phyloP scores from a whole-genome alignment of 2,888 invertebrate species.

The Pachycephus smyrnensis region DNA sequence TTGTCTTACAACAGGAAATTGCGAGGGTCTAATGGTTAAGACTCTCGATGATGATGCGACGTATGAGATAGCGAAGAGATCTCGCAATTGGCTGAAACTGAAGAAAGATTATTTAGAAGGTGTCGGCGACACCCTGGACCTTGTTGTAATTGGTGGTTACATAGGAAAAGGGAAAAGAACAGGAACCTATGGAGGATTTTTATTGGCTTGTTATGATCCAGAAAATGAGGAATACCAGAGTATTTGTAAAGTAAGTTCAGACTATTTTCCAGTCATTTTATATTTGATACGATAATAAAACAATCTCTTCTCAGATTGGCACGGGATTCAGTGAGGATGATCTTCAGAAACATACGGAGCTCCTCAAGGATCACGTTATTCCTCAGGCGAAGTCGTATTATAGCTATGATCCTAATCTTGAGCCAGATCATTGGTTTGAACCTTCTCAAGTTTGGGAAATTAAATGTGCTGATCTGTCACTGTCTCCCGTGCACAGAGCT shows the following conservation, averaged over 20 bases:
- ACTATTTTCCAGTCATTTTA: slow-evolving; percentile 15
- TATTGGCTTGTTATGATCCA: slow-evolving; percentile 93
- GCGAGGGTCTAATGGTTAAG: slow-evolving; percentile 99
- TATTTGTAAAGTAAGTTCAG: slow-evolving; percentile 82
- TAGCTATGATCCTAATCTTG: slow-evolving; percentile 78
- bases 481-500: slow-evolving; percentile 94
- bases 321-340: slow-evolving; percentile 96
- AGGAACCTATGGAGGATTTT: slow-evolving; percentile 94
- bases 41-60: slow-evolving; percentile 89
- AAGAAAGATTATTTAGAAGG: slow-evolving; percentile 99
- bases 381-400: slow-evolving; percentile 83
- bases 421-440: slow-evolving; percentile 92
- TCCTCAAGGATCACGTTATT: slow-evolving; percentile 82
- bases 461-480: slow-evolving; percentile 96
- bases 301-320: slow-evolving; percentile 74
- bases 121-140: slow-evolving; percentile 95
- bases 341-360: slow-evolving; percentile 80
- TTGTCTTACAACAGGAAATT: slow-evolving; percentile 76
- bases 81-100: slow-evolving; percentile 94
- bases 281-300: slow-evolving; percentile 4
- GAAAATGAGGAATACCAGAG: slow-evolving; percentile 92
- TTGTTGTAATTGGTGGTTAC: slow-evolving; percentile 96
- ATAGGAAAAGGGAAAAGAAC: slow-evolving; percentile 92
- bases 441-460: slow-evolving; percentile 94
- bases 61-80: slow-evolving; percentile 97